phyloP scores from a whole-genome alignment of 2,113 vertebrate species.

The Cyrtonyx montezumae region DNA sequence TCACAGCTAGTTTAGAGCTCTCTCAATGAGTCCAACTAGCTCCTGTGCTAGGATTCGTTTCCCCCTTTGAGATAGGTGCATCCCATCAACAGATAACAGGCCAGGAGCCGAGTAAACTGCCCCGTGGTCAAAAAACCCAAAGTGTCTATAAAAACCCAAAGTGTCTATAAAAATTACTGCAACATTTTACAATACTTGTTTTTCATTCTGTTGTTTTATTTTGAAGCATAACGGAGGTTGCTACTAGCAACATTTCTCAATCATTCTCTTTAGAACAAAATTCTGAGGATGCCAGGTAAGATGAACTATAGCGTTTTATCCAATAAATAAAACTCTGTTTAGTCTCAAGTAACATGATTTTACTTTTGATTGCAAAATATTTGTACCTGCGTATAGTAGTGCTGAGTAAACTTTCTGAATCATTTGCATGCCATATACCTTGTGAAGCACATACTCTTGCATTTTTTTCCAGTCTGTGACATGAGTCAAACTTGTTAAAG shows the following conservation, averaged over 20 bases:
- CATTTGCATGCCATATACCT: not conserved
- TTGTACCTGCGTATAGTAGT: not conserved
- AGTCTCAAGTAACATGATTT: not conserved
- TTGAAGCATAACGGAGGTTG: conserved; percentile 15
- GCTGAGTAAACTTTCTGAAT: not conserved
- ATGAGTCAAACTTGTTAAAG: not conserved
- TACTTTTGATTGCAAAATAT: not conserved
- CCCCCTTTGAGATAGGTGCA: too few relatives aligned
- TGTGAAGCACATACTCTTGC: not conserved
- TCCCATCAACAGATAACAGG: too few relatives aligned
- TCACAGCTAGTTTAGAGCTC: too few relatives aligned
- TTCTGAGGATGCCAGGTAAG: conserved; percentile 67
- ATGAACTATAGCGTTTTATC: not conserved
- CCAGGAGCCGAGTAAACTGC: too few relatives aligned
- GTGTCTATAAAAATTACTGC: too few relatives aligned
- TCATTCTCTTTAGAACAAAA: conserved; percentile 39
- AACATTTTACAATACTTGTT: not conserved
- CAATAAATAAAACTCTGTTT: not conserved
- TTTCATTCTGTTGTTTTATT: not conserved
- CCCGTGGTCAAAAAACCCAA: too few relatives aligned
- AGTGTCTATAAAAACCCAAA: too few relatives aligned
- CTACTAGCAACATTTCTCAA: not conserved
- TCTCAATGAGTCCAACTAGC: too few relatives aligned
- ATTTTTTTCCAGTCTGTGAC: not conserved
- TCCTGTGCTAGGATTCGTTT: too few relatives aligned